Evolutionary conservation across 2,888 invertebrate genomes (phyloP), one percentile per base, ranked within the genome.

Genomic region (Coenonympha arcania): DNA sequence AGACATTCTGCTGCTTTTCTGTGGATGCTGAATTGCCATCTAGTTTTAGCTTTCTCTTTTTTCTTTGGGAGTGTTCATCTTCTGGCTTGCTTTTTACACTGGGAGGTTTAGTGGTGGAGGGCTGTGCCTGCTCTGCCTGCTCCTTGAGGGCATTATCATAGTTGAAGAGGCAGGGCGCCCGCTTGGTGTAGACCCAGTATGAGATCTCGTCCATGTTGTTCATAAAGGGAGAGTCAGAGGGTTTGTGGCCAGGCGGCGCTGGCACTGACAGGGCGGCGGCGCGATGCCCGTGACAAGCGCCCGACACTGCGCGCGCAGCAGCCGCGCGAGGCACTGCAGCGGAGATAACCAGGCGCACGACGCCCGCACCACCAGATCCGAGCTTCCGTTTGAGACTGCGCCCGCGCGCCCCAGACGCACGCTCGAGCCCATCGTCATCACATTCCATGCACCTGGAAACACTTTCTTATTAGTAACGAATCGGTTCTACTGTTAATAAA

Each of bases 171-270:
- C 86, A 87, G 0, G 87, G 87, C 9, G 87, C 81, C 63, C 81
- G 69, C 56, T 80, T 80, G 1, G 87, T 85, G 58, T 73, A 71
- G 22, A 87, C 71, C 87, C 87, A 87, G 58, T 75, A 85, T 1
- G 77, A 66, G 67, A 87, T 86, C 63, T 86, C 86, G 56, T 86
- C 85, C 80, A 85, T 84, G 56, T 71, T 75, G 71, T 60, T 82
- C 74, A 82, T 80, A 80, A 80, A 79, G 79, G 79, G 79, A 76
- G 37, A 6, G 57, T 63, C 57, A 28, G 42, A 15, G 34, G 55
- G 45, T 31, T 39, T 55, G 16, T 22, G 41, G 42, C 40, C 42
- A 50, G 52, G 48, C 53, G 44, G n/a, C 48, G 51, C 11, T 30
- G 55, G 49, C 50, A 44, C 28, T 51, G 43, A 40, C 50, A 52